Evolutionary conservation across 2,888 invertebrate species (phyloP), one percentile per base, ranked within the genome.

Genomic region (Hylaea fasciaria): DNA sequence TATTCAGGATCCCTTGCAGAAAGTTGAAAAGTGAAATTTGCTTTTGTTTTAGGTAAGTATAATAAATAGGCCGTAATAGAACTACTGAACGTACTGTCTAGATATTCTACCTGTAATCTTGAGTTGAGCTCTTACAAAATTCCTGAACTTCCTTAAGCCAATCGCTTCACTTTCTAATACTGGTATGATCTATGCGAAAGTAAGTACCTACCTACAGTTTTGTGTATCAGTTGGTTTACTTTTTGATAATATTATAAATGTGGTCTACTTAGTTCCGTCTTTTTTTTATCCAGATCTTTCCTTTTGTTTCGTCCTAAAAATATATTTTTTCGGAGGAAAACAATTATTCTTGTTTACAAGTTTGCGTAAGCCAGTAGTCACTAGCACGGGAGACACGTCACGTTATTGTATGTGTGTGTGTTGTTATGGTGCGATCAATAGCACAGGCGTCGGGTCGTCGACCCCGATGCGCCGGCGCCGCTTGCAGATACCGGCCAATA

Each of bases 361-460:
- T 52, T 56, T 56, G 59, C 62, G 68, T 72, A 76, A 68, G 53
- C 51, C 62, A 63, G 68, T 69, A 65, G 60, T 61, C 14, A 40
- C 47, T 56, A 53, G 56, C 61, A 57, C 60, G 65, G 56, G 44
- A 48, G 57, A 64, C 61, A 55, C 59, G 69, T 73, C 72, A 62
- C 59, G 64, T 65, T 45, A 32, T 28, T 55, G 62, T 69, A 44
- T 72, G 79, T 81, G 81, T 82, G 84, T 62, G 80, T 80, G 82
- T 81, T 85, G 83, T 85, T 83, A 76, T 84, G 79, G 81, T 85
- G 78, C 86, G 87, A 86, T 89, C 89, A 91, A 87, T 86, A 89
- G 85, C 90, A 88, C 83, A 76, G 81, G 86, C 87, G 85, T 81
- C 81, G 85, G 90, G 85, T 90, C 89, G 83, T 76, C 81, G 88